phyloP scores from a whole-genome alignment of 1,140 invertebrate species.

The Drosophila eugracilis region DNA sequence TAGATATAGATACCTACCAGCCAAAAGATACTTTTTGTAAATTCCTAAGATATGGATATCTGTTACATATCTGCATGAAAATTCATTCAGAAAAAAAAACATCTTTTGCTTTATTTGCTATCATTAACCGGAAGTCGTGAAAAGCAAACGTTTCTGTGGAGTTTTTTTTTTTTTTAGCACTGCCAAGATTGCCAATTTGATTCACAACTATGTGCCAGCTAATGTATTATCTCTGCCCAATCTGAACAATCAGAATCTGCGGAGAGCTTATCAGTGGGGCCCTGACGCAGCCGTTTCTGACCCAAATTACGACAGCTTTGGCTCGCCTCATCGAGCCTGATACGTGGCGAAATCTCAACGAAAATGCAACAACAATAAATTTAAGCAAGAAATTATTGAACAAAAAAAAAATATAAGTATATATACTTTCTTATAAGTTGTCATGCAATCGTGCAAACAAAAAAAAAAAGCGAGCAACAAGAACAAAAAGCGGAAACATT shows the following conservation, averaged over 20 bases:
- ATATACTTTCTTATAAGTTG: slow-evolving; percentile 34
- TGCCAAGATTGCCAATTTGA: slow-evolving; percentile 41
- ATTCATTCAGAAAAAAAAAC: slow-evolving; percentile 30
- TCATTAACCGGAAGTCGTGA: slow-evolving; percentile 22
- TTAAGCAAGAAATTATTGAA: slow-evolving; percentile 81
- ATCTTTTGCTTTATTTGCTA: neutral
- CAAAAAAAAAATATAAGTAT: slow-evolving; percentile 48
- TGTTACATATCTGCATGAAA: neutral
- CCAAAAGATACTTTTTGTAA: neutral
- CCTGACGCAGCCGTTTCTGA: slow-evolving; percentile 71
- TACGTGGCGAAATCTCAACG: slow-evolving; percentile 75
- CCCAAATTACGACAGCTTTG: slow-evolving; percentile 70
- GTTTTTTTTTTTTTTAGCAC: slow-evolving; percentile 12
- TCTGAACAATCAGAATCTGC: slow-evolving; percentile 30
- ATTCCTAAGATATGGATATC: neutral
- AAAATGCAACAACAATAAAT: slow-evolving; percentile 55
- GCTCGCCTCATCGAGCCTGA: slow-evolving; percentile 55
- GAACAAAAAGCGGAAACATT: slow-evolving; percentile 79
- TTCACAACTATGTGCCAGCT: slow-evolving; percentile 40
- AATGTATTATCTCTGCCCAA: slow-evolving; percentile 22
- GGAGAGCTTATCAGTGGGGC: slow-evolving; percentile 63
- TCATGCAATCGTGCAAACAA: slow-evolving; percentile 55
- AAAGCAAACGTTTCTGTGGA: slow-evolving; percentile 15
- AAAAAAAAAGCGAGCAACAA: slow-evolving; percentile 55
- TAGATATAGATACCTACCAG: slow-evolving; percentile 30